These are phyloP conservation scores for Alentia gelatinosa DNA, from an alignment of 2,888 invertebrate genomes.

Conservation along the genomic window DNA sequence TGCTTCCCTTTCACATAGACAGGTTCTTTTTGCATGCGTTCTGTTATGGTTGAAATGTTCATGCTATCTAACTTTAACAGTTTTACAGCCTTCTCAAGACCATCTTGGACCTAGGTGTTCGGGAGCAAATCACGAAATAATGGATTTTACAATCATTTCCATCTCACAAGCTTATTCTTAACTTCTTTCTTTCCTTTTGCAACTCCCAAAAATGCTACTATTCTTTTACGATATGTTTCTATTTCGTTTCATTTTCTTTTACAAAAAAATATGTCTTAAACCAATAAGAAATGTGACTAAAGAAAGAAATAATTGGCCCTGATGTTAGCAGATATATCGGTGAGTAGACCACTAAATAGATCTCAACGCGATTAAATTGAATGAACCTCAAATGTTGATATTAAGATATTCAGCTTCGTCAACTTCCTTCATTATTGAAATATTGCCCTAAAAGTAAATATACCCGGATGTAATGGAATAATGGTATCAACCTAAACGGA, in stretches of 20 bases:
- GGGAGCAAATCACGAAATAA: not conserved
- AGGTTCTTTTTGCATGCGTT: not conserved
- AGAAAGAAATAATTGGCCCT: not conserved
- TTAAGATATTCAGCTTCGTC: too few species aligned
- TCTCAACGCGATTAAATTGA: not conserved
- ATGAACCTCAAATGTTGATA: too few species aligned
- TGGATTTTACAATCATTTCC: not conserved
- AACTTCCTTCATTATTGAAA: too few species aligned
- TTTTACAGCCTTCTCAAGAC: conserved; percentile 6
- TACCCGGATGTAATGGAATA: too few species aligned
- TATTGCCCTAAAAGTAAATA: too few species aligned
- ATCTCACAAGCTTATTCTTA: not conserved
- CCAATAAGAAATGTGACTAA: not conserved
- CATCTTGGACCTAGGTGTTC: not conserved
- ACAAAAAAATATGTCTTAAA: too few species aligned
- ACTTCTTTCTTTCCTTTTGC: not conserved
- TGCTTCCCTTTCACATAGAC: not conserved
- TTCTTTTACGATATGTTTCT: not conserved
- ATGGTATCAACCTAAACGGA: too few species aligned
- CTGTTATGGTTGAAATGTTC: not conserved
- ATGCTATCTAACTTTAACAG: not conserved
- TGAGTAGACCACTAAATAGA: not conserved
- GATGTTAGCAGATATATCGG: not conserved
- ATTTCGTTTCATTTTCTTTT: not conserved
- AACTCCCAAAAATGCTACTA: not conserved